phyloP scores from a whole-genome alignment of 2,888 invertebrate species.

The Carcina quercana region DNA sequence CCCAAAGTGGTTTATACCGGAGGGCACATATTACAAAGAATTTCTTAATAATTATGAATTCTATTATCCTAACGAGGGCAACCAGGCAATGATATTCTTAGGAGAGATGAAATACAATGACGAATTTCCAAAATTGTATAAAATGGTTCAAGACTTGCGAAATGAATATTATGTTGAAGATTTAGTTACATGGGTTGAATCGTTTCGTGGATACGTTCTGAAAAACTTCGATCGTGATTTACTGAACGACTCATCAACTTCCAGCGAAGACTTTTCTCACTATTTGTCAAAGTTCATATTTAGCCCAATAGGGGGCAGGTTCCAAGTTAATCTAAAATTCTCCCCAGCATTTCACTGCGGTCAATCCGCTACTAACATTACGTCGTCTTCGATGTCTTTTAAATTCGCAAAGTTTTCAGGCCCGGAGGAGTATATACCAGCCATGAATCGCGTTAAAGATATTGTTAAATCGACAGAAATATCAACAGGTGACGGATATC shows the following conservation, averaged over 20 bases:
- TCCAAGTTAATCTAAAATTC: slow-evolving; percentile 80
- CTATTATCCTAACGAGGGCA: slow-evolving; percentile 79
- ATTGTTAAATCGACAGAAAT: slow-evolving; percentile 74
- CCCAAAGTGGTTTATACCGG: slow-evolving; percentile 85
- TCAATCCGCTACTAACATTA: slow-evolving; percentile 68
- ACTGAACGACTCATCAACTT: slow-evolving; percentile 60
- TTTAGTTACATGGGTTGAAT: slow-evolving; percentile 77
- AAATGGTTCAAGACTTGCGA: slow-evolving; percentile 67
- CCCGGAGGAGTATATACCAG: slow-evolving; percentile 81
- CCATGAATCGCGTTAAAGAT: slow-evolving; percentile 78
- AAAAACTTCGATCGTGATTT: slow-evolving; percentile 66
- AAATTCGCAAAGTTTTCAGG: slow-evolving; percentile 74
- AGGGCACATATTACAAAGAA: slow-evolving; percentile 77
- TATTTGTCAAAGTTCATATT: slow-evolving; percentile 81
- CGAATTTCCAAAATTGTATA: slow-evolving; percentile 74
- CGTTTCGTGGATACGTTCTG: slow-evolving; percentile 77
- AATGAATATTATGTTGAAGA: slow-evolving; percentile 70
- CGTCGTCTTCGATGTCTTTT: slow-evolving; percentile 78
- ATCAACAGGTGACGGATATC: slow-evolving; percentile 75
- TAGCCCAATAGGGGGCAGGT: slow-evolving; percentile 80
- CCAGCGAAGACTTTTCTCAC: slow-evolving; percentile 72
- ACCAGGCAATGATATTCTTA: slow-evolving; percentile 78
- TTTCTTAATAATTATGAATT: slow-evolving; percentile 71
- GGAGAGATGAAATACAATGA: slow-evolving; percentile 78
- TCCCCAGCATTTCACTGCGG: slow-evolving; percentile 76